Evolutionary conservation across 1,140 invertebrate genomes (phyloP), one percentile per base, ranked within the genome.

Genomic region (Caenorhabditis brenneri): DNA sequence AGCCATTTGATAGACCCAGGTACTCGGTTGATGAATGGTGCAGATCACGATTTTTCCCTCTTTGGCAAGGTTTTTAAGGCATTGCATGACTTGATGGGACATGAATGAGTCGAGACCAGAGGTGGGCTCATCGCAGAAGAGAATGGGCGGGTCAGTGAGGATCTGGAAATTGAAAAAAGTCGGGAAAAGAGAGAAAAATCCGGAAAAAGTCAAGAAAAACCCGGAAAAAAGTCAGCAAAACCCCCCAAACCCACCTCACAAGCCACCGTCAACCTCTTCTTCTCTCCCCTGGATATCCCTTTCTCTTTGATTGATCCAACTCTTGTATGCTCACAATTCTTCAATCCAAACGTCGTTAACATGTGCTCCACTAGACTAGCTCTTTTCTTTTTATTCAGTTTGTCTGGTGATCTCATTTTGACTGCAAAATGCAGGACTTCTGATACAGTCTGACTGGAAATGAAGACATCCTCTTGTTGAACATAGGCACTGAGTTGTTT

Each of bases 11-110:
- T 95, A 95, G 6, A 95, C 93, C 84, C 94, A 94, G 2, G 95
- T 95, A 9, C 94, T 94, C 0, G 95, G 95, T 88, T 96, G 95
- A 91, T 96, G 95, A 29, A 96, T 94, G 0, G 94, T 94, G 86
- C 94, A 94, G 27, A 96, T 93, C 10, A 96, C 93, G 49, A 94
- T 93, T 92, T 95, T 95, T 48, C 93, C 94, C 60, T 92, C 92
- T 65, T 89, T 89, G 0, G 94, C 93, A 27, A 95, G 90, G 55
- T 92, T 91, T 31, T 79, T 27, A 48, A 96, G 91, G 0, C 94
- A 93, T 78, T 93, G 92, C 7, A 95, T 93, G 1, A 95, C 94
- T 65, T 84, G 46, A 55, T 93, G 93, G 0, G 95, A 94, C 80
- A 93, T 94, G 88, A 93, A 95, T 91, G 94, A 95, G 88, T 96